Conservation (phyloP, 2,797 vertebrate genomes). For the Anguilla obscura region DNA sequence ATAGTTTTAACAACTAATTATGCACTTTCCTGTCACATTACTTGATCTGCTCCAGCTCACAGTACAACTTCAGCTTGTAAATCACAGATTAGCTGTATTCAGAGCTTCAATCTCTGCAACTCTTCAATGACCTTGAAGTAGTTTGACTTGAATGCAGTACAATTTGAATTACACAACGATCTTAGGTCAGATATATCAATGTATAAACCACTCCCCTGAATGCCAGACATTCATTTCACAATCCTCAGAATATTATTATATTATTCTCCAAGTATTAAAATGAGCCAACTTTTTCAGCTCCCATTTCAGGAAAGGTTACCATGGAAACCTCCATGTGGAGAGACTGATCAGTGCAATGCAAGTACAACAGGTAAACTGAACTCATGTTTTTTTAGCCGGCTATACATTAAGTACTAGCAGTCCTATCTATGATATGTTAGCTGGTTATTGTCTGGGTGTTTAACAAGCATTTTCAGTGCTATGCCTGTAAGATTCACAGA, state of each 20-base stretch:
- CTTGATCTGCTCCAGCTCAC: not conserved
- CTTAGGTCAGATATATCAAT: not conserved
- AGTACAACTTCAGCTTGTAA: not conserved
- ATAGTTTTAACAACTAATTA: not conserved
- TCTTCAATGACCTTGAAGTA: not conserved
- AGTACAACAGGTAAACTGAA: slow-evolving; percentile 5
- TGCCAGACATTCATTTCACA: not conserved
- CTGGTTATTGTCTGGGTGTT: not conserved
- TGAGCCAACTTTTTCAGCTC: slow-evolving; percentile 2
- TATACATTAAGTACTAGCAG: not conserved
- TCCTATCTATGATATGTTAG: not conserved
- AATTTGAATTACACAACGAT: not conserved
- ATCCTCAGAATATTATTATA: not conserved
- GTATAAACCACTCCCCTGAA: not conserved
- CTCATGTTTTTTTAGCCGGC: not conserved
- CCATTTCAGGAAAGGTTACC: not conserved
- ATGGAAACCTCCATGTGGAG: slow-evolving; percentile 19
- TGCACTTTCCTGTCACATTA: not conserved
- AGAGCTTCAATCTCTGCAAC: not conserved
- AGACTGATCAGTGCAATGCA: not conserved
- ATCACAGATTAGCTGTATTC: no score
- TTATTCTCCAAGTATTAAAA: not conserved
- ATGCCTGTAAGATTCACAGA: not conserved
- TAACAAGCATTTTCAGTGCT: not conserved
- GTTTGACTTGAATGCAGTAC: not conserved